A percentile compares a stretch with the other conserved stretches of the same genome.
Evolutionary conservation across 2,113 vertebrate species (phyloP).

Genomic region (Psilopsiagon aurifrons): DNA sequence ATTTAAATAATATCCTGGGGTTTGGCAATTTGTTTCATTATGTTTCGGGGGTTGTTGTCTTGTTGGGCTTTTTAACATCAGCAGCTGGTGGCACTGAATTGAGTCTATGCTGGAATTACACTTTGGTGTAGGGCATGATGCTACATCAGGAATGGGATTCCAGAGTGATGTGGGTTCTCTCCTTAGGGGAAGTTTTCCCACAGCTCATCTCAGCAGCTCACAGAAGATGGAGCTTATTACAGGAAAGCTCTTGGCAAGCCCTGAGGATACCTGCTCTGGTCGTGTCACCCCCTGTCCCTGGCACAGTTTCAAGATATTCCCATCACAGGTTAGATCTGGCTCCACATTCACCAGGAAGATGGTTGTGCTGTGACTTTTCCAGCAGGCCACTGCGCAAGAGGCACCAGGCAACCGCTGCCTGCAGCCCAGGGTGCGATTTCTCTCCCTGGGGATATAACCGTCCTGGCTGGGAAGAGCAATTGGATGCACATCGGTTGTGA

Average conservation of each 20-base stretch:
- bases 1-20: background rate
- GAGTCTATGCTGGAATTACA: background rate
- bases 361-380: background rate
- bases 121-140: background rate
- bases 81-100: background rate
- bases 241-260: fast-evolving
- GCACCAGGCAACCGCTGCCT: background rate
- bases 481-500: fast-evolving
- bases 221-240: background rate
- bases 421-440: background rate
- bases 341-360: background rate
- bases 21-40: background rate
- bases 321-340: fast-evolving
- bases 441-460: background rate
- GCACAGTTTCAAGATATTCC: background rate
- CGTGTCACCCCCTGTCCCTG: fast-evolving
- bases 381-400: background rate
- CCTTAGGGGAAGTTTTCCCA: background rate
- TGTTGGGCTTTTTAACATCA: background rate
- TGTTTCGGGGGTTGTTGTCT: background rate
- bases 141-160: background rate
- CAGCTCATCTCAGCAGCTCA: background rate
- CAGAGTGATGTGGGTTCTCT: background rate
- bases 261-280: fast-evolving
- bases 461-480: background rate